Evolutionary conservation across 2,888 invertebrate genomes (phyloP), one percentile per base, ranked within the genome.

Genomic region (Hirtodrosophila duncani): DNA sequence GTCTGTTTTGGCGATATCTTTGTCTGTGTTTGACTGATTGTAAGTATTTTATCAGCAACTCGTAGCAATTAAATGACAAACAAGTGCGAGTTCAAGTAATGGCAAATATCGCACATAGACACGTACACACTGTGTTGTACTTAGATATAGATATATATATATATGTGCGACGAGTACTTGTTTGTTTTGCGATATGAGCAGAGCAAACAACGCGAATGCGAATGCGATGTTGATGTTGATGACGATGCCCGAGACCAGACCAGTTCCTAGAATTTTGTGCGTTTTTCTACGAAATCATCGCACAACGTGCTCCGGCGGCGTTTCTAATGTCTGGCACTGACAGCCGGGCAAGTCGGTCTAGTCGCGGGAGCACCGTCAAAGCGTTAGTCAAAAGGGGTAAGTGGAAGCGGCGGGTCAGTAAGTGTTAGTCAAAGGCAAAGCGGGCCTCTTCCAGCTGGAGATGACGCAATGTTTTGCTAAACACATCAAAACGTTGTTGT

Each of bases 401-500:
- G 24, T 2, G 10, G 1, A 5, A 10, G 0, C 18, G 10, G 9
- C 11, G 21, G 21, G 21, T 4, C 29, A 43, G 45, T 4, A 34
- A 43, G 45, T 45, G 23, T 14, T 23, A 18, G 33, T n/a, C n/a
- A n/a, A n/a, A n/a, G n/a, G n/a, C n/a, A n/a, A 6, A 6, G 33
- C 44, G 21, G 38, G 27, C 37, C 42, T 29, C 41, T 27, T 16
- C 20, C 56, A 59, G 39, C 52, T 59, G 46, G 43, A 56, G 57
- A 61, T 71, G 71, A 71, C 71, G 71, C 63, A 71, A 71, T 78
- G 56, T 67, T 65, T 65, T 71, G 51, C 27, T 42, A 55, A 52
- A 23, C 48, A 55, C 55, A 59, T 67, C 62, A 71, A 56, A 37
- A 46, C 42, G 49, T 53, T 63, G 69, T 56, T 56, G 57, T 27